phyloP scores from a whole-genome alignment of 1,140 invertebrate genomes.

The Zaprionus gabonicus region DNA sequence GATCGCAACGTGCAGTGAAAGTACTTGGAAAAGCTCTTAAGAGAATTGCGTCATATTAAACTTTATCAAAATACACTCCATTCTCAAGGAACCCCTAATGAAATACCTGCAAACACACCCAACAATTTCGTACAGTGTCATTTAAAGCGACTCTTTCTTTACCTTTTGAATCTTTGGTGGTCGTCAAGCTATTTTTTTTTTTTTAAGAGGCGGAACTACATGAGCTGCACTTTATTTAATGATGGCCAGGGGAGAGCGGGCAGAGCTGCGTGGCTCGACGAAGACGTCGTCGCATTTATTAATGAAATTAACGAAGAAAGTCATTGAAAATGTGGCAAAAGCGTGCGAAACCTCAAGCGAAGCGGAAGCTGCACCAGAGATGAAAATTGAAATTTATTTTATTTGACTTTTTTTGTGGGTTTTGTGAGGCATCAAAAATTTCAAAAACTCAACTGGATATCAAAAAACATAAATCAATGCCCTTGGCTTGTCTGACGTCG shows the following conservation, averaged over 20 bases:
- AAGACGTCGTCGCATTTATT: slow-evolving; percentile 60
- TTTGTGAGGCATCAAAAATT: slow-evolving; percentile 20
- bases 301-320: slow-evolving; percentile 80
- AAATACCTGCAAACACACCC: background rate
- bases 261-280: background rate
- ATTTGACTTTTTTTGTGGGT: background rate
- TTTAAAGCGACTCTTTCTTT: slow-evolving; percentile 35
- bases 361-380: slow-evolving; percentile 56
- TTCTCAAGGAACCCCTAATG: background rate
- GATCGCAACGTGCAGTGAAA: background rate
- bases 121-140: slow-evolving; percentile 23
- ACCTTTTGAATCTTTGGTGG: slow-evolving; percentile 20
- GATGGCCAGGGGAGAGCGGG: slow-evolving; percentile 28
- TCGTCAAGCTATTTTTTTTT: slow-evolving; percentile 8
- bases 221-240: slow-evolving; percentile 74
- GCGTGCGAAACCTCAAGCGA: slow-evolving; percentile 68
- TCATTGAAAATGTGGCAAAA: slow-evolving; percentile 57
- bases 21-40: background rate
- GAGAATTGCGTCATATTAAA: background rate
- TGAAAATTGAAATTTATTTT: slow-evolving; percentile 8
- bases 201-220: slow-evolving; percentile 59
- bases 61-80: background rate
- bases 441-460: slow-evolving; percentile 7
- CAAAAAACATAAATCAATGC: slow-evolving; percentile 46
- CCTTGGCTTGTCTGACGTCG: slow-evolving; percentile 54